A percentile compares a stretch with the other conserved stretches of the same genome.
Conservation (phyloP, 1,140 invertebrate species). For the Sycophaga agraensis region DNA sequence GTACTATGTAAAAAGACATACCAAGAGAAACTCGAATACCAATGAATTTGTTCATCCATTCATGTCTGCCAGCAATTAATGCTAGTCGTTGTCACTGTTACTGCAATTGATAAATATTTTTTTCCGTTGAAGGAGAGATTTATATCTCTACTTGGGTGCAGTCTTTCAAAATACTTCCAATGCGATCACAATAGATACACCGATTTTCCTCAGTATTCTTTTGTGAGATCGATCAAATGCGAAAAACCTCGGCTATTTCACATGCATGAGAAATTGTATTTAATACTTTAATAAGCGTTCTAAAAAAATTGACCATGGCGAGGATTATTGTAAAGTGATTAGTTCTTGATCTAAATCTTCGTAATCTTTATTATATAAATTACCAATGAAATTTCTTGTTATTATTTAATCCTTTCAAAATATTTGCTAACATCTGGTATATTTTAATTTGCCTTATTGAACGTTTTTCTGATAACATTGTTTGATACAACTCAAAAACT, state of each 20-base stretch:
- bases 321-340: constrained; percentile 10
- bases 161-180: constrained; percentile 18
- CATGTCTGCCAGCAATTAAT: constrained; percentile 15
- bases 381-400: constrained; percentile 17
- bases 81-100: not conserved
- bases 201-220: constrained; percentile 16
- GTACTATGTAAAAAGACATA: constrained; percentile 7
- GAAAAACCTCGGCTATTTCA: not conserved
- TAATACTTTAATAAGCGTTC: constrained; percentile 1
- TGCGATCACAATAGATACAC: constrained; percentile 20
- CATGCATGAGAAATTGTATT: not conserved
- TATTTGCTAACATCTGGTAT: no score
- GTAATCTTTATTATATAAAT: constrained; percentile 11
- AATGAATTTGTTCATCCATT: constrained; percentile 3
- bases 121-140: constrained; percentile 9
- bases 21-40: constrained; percentile 8
- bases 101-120: constrained; percentile 14
- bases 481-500: no score
- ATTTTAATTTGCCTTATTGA: no score
- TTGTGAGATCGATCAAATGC: constrained; percentile 19
- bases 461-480: no score
- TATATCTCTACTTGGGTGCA: not conserved
- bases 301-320: not conserved
- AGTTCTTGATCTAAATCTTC: not conserved
- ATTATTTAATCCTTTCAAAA: constrained; percentile 22